Conservation (phyloP, 2,888 invertebrate species). For the Tenodera sinensis region DNA sequence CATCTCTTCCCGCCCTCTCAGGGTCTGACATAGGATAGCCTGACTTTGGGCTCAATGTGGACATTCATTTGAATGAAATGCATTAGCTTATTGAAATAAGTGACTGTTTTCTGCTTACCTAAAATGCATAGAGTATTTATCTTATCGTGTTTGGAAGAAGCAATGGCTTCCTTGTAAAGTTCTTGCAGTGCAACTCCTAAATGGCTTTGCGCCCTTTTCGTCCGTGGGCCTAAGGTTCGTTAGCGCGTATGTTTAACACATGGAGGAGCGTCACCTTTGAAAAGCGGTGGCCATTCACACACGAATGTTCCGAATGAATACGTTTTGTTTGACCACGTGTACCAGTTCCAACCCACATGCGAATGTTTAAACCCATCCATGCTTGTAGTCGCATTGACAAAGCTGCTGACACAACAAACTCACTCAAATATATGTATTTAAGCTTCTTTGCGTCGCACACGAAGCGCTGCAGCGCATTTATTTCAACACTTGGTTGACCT, state of each 20-base stretch:
- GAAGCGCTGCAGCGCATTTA: neutral
- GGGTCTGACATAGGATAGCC: too few species aligned
- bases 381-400: neutral
- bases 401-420: neutral
- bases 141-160: too few species aligned
- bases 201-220: neutral
- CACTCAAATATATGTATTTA: neutral
- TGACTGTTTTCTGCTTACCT: too few species aligned
- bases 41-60: too few species aligned
- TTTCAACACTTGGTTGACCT: neutral
- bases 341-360: neutral
- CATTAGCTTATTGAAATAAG: too few species aligned
- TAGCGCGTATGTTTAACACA: neutral
- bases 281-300: neutral
- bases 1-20: too few species aligned
- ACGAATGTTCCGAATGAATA: neutral
- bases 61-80: too few species aligned
- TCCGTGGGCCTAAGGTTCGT: neutral
- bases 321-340: neutral
- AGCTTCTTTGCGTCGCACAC: neutral
- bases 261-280: neutral
- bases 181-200: neutral
- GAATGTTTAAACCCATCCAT: neutral
- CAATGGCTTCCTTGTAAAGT: neutral
- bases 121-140: too few species aligned